Evolutionary conservation across 2,888 invertebrate species (phyloP).

Genomic region (Gortyna flavago): DNA sequence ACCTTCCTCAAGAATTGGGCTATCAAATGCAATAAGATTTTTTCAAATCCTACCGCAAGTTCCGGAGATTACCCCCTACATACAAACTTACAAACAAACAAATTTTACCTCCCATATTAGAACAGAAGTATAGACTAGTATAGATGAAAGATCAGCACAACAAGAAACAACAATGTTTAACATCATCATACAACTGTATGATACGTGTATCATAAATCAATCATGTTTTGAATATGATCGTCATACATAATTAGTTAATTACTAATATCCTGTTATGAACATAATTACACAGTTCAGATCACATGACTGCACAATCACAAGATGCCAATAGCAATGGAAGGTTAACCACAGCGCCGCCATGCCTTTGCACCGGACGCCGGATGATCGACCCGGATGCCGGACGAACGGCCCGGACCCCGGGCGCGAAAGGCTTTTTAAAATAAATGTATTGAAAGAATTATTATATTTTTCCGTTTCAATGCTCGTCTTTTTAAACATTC

Average conservation of each 20-base stretch:
- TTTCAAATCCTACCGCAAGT: neutral
- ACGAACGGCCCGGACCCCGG: conserved; percentile 36
- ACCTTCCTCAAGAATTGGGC: too few relatives aligned
- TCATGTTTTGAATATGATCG: neutral
- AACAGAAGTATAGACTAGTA: neutral
- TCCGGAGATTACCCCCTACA: neutral
- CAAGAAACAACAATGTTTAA: neutral
- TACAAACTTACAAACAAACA: too few relatives aligned
- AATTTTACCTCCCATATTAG: too few relatives aligned
- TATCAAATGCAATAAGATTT: neutral
- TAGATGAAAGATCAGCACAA: neutral
- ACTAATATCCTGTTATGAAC: conserved; percentile 7
- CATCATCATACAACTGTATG: neutral
- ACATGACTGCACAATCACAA: conserved; percentile 42
- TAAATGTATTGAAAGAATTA: conserved; percentile 39
- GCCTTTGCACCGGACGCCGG: conserved; percentile 41
- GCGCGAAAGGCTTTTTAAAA: conserved; percentile 21
- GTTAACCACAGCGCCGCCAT: conserved; percentile 31
- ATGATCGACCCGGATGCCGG: conserved; percentile 29
- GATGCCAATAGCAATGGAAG: conserved; percentile 36
- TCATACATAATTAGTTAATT: neutral
- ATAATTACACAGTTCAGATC: conserved; percentile 29
- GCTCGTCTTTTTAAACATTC: neutral
- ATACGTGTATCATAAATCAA: neutral
- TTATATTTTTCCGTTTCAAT: conserved; percentile 1